Evolutionary conservation across 2,113 vertebrate genomes (phyloP).

Genomic region (Synchiropus splendidus): DNA sequence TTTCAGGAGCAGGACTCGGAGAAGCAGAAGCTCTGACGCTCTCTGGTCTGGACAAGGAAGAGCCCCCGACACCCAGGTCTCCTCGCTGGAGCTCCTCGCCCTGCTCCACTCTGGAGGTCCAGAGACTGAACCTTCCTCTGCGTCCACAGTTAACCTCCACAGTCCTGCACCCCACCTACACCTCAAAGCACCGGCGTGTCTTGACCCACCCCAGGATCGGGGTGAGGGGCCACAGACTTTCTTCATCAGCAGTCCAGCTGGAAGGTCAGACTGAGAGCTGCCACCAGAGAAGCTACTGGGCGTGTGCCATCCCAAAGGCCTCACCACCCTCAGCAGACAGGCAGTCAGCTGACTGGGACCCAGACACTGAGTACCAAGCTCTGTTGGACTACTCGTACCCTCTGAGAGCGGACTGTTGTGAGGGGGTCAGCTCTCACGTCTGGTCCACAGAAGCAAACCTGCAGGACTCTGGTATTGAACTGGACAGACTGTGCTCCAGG

Average conservation of each 20-base stretch:
- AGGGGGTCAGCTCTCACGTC: conserved; percentile 16
- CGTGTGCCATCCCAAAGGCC: conserved; percentile 73
- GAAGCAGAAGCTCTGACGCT: conserved; percentile 7
- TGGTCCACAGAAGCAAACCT: conserved; percentile 45
- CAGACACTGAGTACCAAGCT: conserved; percentile 79
- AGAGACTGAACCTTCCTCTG: conserved; percentile 29
- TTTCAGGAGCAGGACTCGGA: conserved; percentile 5
- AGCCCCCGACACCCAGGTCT: conserved; percentile 2
- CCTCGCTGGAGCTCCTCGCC: conserved; percentile 36
- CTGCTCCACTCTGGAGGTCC: conserved; percentile 22
- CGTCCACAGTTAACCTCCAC: conserved; percentile 46
- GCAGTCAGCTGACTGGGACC: conserved; percentile 74
- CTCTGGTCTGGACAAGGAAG: neutral
- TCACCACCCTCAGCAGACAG: conserved; percentile 73
- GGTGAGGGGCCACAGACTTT: neutral
- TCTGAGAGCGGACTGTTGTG: conserved; percentile 67
- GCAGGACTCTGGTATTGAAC: conserved; percentile 80
- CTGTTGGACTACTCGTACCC: conserved; percentile 91
- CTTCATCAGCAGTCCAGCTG: conserved; percentile 4
- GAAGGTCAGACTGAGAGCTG: conserved; percentile 39
- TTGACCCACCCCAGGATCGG: conserved; percentile 11
- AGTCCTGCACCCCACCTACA: conserved; percentile 30
- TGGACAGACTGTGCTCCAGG: conserved; percentile 71
- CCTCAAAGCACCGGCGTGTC: conserved; percentile 2
- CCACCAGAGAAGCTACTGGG: conserved; percentile 79